Percentiles rank a stretch among this genome's conserved stretches.
Evolutionary conservation across 2,888 invertebrate species (phyloP).

Genomic region (Hylaea fasciaria): DNA sequence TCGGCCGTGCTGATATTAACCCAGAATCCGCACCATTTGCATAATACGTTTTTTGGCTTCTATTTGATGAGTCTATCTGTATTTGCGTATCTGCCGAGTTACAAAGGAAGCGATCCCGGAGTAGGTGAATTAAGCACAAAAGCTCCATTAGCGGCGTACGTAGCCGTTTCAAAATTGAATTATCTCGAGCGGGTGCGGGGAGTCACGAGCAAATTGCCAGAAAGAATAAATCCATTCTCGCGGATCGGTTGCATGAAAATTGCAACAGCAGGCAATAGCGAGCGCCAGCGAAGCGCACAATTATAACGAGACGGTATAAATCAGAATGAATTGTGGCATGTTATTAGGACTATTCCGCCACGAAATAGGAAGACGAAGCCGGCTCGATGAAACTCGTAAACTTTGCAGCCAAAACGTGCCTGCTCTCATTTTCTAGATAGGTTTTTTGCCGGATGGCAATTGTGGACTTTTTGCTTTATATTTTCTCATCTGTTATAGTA

Average conservation of each 20-base stretch:
- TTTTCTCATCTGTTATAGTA: slow-evolving; percentile 48
- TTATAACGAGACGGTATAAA: slow-evolving; percentile 84
- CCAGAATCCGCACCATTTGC: slow-evolving; percentile 62
- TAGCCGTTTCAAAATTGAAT: slow-evolving; percentile 66
- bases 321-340: slow-evolving; percentile 84
- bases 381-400: slow-evolving; percentile 71
- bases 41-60: slow-evolving; percentile 56
- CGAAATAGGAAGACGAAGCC: slow-evolving; percentile 74
- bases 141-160: slow-evolving; percentile 62
- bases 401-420: slow-evolving; percentile 52
- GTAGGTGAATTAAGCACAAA: slow-evolving; percentile 58
- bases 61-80: slow-evolving; percentile 50
- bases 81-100: slow-evolving; percentile 48
- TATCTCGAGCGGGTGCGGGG: slow-evolving; percentile 64
- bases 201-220: slow-evolving; percentile 75
- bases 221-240: slow-evolving; percentile 79
- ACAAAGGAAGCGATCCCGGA: slow-evolving; percentile 50
- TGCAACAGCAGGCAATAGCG: slow-evolving; percentile 78
- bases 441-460: slow-evolving; percentile 51
- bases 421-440: slow-evolving; percentile 58
- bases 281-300: slow-evolving; percentile 81
- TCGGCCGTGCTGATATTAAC: slow-evolving; percentile 68
- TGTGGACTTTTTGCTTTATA: slow-evolving; percentile 38
- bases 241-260: slow-evolving; percentile 81
- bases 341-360: slow-evolving; percentile 81